Conservation (phyloP, 2,113 vertebrate genomes). For the Agapornis roseicollis region DNA sequence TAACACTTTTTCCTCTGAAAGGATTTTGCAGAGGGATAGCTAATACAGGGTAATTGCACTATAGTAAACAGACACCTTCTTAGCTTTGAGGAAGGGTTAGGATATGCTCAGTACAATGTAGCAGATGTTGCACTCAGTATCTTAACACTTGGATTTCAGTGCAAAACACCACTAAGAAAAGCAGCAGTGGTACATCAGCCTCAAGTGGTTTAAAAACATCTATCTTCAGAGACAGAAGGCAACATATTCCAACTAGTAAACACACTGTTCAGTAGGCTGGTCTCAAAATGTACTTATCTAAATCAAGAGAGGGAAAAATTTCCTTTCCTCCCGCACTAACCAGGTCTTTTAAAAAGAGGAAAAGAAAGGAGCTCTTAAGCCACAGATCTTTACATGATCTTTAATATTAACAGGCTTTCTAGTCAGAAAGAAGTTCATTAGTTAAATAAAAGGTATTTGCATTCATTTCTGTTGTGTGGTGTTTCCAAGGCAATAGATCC, state of each 20-base stretch:
- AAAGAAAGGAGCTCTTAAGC: background rate
- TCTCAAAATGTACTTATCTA: background rate
- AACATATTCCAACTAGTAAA: background rate
- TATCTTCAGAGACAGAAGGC: background rate
- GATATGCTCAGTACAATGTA: background rate
- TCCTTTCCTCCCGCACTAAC: background rate
- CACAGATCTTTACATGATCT: background rate
- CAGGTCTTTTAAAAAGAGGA: background rate
- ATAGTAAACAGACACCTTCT: background rate
- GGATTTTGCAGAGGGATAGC: background rate
- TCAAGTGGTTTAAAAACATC: background rate
- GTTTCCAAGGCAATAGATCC: background rate
- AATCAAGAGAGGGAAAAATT: background rate
- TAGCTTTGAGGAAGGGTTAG: background rate
- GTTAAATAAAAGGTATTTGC: background rate
- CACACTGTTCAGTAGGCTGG: background rate
- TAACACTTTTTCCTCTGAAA: background rate
- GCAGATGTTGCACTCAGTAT: background rate
- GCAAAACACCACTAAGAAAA: background rate
- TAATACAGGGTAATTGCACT: background rate
- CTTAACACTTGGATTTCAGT: background rate
- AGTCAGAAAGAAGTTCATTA: background rate
- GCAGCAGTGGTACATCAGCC: background rate
- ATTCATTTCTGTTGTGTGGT: background rate
- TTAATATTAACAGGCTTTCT: background rate